Conservation (phyloP, 2,888 invertebrate genomes). For the Philonicus albiceps region DNA sequence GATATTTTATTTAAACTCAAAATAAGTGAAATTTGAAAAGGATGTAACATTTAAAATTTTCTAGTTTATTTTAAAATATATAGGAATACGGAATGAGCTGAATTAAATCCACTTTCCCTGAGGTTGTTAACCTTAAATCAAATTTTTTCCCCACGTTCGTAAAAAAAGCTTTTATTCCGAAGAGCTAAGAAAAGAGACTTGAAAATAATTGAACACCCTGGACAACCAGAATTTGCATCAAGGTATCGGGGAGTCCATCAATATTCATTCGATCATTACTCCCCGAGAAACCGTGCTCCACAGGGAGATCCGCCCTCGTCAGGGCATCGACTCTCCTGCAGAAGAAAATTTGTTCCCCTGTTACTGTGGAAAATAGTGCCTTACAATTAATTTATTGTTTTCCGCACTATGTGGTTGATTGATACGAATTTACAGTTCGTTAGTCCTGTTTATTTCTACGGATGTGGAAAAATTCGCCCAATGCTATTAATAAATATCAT, state of each 20-base stretch:
- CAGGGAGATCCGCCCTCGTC: not conserved
- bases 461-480: not conserved
- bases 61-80: too few relatives aligned
- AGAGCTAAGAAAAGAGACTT: not conserved
- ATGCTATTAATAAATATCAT: not conserved
- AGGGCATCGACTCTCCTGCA: not conserved
- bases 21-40: too few relatives aligned
- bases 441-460: not conserved
- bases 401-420: conserved; percentile 1
- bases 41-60: too few relatives aligned
- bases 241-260: not conserved
- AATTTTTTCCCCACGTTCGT: not conserved
- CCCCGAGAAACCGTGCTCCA: not conserved
- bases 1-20: too few relatives aligned
- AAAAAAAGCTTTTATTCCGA: not conserved
- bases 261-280: not conserved
- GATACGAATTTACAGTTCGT: conserved; percentile 8
- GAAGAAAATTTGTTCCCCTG: not conserved
- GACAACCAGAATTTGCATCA: not conserved
- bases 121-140: not conserved
- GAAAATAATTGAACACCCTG: not conserved
- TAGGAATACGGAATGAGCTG: not conserved
- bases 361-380: not conserved
- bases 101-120: not conserved
- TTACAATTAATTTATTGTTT: conserved; percentile 10